Conservation (phyloP, 2,797 vertebrate species). For the Peromyscus eremicus region DNA sequence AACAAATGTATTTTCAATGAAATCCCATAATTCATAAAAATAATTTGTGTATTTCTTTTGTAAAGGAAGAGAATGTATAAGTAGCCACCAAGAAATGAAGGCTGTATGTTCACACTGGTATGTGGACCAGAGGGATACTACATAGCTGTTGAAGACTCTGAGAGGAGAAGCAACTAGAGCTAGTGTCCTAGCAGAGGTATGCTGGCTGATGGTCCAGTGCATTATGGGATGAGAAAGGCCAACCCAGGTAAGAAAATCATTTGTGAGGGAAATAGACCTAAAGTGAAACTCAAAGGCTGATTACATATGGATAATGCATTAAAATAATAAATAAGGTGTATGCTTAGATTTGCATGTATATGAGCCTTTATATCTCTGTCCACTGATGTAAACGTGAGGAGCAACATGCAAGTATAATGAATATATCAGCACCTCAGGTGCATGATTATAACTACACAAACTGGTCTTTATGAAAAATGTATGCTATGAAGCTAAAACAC, state of each 20-base stretch:
- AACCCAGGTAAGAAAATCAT: not conserved
- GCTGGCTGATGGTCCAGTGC: not conserved
- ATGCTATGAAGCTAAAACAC: not conserved
- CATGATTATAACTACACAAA: not conserved
- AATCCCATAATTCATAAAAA: not conserved
- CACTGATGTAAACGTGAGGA: not conserved
- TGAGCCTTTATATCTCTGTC: not conserved
- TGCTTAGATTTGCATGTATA: not conserved
- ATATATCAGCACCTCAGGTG: not conserved
- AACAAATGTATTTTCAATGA: conserved; percentile 1
- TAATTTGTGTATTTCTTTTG: not conserved
- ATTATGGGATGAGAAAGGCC: not conserved
- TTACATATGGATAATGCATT: not conserved
- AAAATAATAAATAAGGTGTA: not conserved
- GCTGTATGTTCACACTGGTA: not conserved
- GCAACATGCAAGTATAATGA: not conserved
- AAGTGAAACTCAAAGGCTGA: not conserved
- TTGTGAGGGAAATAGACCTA: not conserved
- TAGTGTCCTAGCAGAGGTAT: not conserved
- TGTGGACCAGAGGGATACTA: not conserved
- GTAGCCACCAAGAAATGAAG: not conserved
- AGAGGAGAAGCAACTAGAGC: not conserved
- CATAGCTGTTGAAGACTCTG: not conserved
- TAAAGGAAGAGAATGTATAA: not conserved
- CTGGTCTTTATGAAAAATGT: not conserved